Percentiles rank a stretch among this genome's conserved stretches.
These are phyloP conservation scores for Sebastes alutus DNA, from an alignment of 2,797 vertebrate species.

Conservation along the genomic window DNA sequence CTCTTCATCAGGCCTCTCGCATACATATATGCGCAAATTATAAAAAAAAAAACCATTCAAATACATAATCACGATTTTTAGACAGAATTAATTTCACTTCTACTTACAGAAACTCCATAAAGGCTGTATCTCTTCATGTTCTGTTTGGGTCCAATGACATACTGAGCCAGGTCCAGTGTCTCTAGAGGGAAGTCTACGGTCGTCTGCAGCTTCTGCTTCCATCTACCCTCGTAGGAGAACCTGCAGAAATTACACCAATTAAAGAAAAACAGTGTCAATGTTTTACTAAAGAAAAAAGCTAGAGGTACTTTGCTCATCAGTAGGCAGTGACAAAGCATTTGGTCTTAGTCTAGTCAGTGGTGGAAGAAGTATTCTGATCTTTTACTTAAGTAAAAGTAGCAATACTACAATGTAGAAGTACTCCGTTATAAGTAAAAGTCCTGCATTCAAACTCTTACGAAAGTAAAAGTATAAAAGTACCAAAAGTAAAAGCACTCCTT, in stretches of 20 bases:
- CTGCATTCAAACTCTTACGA: too few relatives aligned
- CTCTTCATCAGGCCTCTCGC: too few relatives aligned
- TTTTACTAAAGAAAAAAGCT: background rate
- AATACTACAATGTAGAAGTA: too few relatives aligned
- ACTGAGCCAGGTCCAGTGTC: conserved; percentile 91
- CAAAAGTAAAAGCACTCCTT: too few relatives aligned
- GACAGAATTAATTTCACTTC: background rate
- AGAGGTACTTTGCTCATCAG: background rate
- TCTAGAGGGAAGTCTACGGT: conserved; percentile 96
- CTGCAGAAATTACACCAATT: conserved; percentile 57
- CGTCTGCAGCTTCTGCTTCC: conserved; percentile 98
- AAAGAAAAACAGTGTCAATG: background rate
- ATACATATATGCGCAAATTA: background rate
- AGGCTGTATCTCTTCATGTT: conserved; percentile 92
- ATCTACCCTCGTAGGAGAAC: conserved; percentile 97
- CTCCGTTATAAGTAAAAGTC: too few relatives aligned
- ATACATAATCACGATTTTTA: background rate
- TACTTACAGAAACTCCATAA: conserved; percentile 96
- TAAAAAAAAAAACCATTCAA: background rate
- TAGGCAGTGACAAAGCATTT: background rate
- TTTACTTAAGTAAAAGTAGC: too few relatives aligned
- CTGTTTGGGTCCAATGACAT: conserved; percentile 94
- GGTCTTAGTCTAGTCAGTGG: background rate
- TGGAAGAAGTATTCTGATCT: too few relatives aligned
- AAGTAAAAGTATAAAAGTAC: too few relatives aligned